Base-by-base conservation (phyloP, 2,113 vertebrate genomes). In the Chloropsis cyanopogon region DNA sequence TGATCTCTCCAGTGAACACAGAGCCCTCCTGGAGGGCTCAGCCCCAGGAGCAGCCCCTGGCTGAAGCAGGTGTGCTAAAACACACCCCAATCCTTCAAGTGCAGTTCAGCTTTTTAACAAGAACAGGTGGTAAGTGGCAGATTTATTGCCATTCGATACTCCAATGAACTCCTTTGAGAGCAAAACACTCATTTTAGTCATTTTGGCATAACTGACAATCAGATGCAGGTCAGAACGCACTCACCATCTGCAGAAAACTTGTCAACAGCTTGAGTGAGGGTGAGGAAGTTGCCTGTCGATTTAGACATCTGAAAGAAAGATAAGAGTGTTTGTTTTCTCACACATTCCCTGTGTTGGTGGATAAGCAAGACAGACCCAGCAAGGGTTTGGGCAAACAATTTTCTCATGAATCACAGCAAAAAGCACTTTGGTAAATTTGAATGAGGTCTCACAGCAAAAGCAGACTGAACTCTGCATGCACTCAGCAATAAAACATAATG, bases 231-330 rank as follows among this genome's bases (percentile, higher is more conserved):
- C 82, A 95, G 86, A 78, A 39, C 18, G 14, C 15, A 94, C 96
- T 97, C 96, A 99, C 99, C 99, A 88, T 99, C 99, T 66, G 99
- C 99, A 97, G 99, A 99, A 97, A 99, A 99, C 97, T 99, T 99
- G 75, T 98, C 97, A 82, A 99, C 87, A 92, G 99, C 98, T 95
- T 99, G 97, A 64, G 42, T 94, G 80, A 99, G 97, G 66, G 99
- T 99, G 72, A 99, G 99, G 93, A 99, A 99, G 97, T 99, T 99
- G 92, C 99, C 99, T 46, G 99, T 99, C 61, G 99, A 99, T 97
- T 99, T 99, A 87, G 99, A 99, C 99, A 99, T 99, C 99, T 99
- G 96, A 92, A 94, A 96, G 50, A 91, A 39, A 95, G 2, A 93
- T 46, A 90, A 92, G 71, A 89, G 41, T 23, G 31, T 83, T 47